phyloP scores from a whole-genome alignment of 2,888 invertebrate genomes.

The Tenthredo mesomela region DNA sequence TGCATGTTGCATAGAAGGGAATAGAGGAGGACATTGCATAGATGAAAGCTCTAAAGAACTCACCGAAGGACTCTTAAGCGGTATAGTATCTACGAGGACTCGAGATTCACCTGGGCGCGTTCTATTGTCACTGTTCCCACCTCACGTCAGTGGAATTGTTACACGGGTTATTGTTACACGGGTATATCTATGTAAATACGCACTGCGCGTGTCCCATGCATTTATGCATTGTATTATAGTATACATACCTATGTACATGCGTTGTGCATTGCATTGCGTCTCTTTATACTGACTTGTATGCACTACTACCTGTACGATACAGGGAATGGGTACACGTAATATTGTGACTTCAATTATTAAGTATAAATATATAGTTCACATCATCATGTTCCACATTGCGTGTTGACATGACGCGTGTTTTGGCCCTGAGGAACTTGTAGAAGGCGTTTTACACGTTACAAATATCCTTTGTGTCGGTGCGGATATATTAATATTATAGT shows the following conservation, averaged over 20 bases:
- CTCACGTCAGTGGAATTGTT: slow-evolving; percentile 24
- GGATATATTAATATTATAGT: background rate
- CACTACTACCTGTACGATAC: background rate
- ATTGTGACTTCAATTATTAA: background rate
- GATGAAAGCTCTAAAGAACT: background rate
- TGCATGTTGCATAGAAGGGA: background rate
- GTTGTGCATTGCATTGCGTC: slow-evolving; percentile 2
- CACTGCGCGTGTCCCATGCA: slow-evolving; percentile 64
- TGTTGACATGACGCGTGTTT: slow-evolving; percentile 39
- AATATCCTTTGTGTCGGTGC: background rate
- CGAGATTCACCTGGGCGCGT: slow-evolving; percentile 48
- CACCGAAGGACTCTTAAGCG: slow-evolving; percentile 26
- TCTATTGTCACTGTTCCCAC: slow-evolving; percentile 47
- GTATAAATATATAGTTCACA: slow-evolving; percentile 4
- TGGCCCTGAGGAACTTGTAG: background rate
- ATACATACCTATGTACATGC: too few species aligned
- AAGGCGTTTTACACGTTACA: background rate
- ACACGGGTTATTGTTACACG: slow-evolving; percentile 71
- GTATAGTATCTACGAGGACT: background rate
- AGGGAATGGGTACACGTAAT: background rate
- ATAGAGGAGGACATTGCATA: background rate
- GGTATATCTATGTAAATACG: slow-evolving; percentile 70
- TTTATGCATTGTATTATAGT: slow-evolving; percentile 73
- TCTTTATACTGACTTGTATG: background rate
- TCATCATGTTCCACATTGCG: slow-evolving; percentile 24